Evolutionary conservation across 2,888 invertebrate species (phyloP).

Genomic region (Thalpophila matura): DNA sequence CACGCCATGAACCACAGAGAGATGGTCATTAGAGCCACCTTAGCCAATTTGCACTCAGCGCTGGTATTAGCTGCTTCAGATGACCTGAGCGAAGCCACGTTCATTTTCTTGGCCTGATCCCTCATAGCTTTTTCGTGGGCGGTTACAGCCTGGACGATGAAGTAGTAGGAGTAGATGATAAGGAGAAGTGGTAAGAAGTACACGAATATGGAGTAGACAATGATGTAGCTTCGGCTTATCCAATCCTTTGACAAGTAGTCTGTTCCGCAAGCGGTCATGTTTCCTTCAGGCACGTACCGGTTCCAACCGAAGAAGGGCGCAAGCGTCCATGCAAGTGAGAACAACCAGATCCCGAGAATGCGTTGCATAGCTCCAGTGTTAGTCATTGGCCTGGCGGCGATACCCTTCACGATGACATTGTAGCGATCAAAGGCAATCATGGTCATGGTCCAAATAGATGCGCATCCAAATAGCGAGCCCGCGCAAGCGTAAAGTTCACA

Average conservation of each 20-base stretch:
- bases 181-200: constrained; percentile 94
- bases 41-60: constrained; percentile 96
- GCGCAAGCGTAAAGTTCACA: constrained; percentile 97
- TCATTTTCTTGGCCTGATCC: constrained; percentile 98
- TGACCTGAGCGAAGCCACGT: constrained; percentile 96
- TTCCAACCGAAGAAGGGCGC: constrained; percentile 97
- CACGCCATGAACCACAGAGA: constrained; percentile 97
- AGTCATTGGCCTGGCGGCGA: constrained; percentile 96
- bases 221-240: constrained; percentile 94
- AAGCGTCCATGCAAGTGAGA: constrained; percentile 95
- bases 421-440: constrained; percentile 98
- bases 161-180: constrained; percentile 97
- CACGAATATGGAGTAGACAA: constrained; percentile 94
- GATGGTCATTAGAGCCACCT: constrained; percentile 97
- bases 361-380: constrained; percentile 94
- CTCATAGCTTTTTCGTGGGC: constrained; percentile 96
- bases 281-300: constrained; percentile 97
- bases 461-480: constrained; percentile 97
- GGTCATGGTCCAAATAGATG: constrained; percentile 98
- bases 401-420: constrained; percentile 97
- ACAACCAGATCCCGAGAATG: constrained; percentile 95
- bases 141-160: constrained; percentile 96
- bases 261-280: constrained; percentile 98
- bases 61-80: constrained; percentile 94
- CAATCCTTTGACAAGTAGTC: constrained; percentile 95